Evolutionary conservation across 2,888 invertebrate genomes (phyloP).

Genomic region (Xestia rhomboidea): DNA sequence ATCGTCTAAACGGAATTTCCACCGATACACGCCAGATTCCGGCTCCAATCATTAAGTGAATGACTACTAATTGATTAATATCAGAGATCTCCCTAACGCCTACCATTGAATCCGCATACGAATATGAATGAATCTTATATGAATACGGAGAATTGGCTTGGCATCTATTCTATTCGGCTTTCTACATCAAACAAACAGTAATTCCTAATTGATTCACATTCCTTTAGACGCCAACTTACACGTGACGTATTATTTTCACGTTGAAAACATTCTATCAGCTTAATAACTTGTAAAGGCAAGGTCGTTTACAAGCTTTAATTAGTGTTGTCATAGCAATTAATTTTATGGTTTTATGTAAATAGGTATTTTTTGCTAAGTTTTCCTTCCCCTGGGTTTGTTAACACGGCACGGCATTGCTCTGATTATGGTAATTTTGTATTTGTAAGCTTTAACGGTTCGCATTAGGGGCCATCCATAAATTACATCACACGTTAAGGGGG

Average conservation of each 20-base stretch:
- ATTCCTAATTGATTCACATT: neutral
- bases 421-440: neutral
- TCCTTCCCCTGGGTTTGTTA: neutral
- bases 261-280: neutral
- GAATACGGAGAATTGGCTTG: too few species aligned
- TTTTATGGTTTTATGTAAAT: conserved; percentile 2
- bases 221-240: neutral
- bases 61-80: conserved; percentile 45
- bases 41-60: conserved; percentile 56
- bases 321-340: neutral
- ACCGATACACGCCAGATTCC: conserved; percentile 58
- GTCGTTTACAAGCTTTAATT: neutral
- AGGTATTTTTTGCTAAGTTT: neutral
- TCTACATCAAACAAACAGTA: neutral
- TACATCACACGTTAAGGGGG: too few species aligned
- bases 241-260: neutral
- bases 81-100: neutral
- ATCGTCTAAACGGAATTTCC: conserved; percentile 8
- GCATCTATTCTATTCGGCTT: neutral
- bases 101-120: neutral
- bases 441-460: too few species aligned
- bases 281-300: neutral
- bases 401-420: neutral
- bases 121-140: too few species aligned
- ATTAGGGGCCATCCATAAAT: too few species aligned